A percentile compares a stretch with the other conserved stretches of the same genome.
Evolutionary conservation across 2,797 vertebrate species (phyloP).

Genomic region (Rhinoraja longicauda): DNA sequence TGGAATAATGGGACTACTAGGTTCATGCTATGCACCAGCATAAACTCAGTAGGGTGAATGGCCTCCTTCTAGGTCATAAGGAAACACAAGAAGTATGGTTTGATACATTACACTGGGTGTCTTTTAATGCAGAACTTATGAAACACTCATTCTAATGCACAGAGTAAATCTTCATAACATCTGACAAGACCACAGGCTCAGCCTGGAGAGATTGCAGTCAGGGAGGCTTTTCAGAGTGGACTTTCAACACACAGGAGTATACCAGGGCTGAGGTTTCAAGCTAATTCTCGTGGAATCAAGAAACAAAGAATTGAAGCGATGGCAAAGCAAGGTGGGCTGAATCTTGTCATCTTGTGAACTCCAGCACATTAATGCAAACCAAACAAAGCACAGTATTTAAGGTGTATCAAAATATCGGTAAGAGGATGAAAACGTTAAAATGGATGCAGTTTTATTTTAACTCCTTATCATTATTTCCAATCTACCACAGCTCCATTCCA

Average conservation of each 20-base stretch:
- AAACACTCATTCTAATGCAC: background rate
- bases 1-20: no score
- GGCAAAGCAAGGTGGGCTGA: background rate
- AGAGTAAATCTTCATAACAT: background rate
- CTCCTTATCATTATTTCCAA: background rate
- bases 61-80: background rate
- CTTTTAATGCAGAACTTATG: background rate
- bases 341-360: background rate
- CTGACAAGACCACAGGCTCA: background rate
- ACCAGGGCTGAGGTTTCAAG: background rate
- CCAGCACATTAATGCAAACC: no score
- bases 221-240: background rate
- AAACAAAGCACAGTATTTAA: background rate
- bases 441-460: background rate
- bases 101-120: no score
- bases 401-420: background rate
- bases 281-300: background rate
- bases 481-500: background rate
- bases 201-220: background rate
- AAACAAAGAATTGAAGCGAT: background rate
- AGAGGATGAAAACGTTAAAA: background rate
- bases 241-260: background rate
- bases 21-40: background rate
- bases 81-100: background rate
- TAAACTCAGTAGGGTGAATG: background rate